Evolutionary conservation across 2,113 vertebrate species (phyloP), one percentile per base, ranked within the genome.

Genomic region (Capricornis sumatraensis): DNA sequence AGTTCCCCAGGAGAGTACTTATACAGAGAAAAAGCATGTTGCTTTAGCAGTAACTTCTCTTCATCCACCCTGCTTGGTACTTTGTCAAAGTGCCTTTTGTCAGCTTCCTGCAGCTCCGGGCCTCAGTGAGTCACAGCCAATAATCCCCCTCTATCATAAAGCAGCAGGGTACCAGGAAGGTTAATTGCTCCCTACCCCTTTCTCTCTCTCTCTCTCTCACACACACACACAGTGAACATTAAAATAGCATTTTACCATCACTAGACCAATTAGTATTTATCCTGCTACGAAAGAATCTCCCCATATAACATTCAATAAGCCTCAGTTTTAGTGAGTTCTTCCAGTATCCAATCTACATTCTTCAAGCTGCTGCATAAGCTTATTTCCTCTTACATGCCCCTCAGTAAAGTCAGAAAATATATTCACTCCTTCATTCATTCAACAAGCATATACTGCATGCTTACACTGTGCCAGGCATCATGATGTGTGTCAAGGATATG

Each of bases 61-160:
- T 12, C 14, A 15, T 60, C 87, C 57, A 79, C 43, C 21, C 40
- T 81, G 71, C 55, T 53, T 7, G 74, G 57, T 19, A 23, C 94
- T 91, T 53, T 81, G 50, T 85, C 89, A 74, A 93, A 94, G 52
- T 21, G 28, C 57, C 53, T 96, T 88, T 79, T 87, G 91, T 92
- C 27, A 64, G 83, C 87, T 84, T 96, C 91, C 86, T 89, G 36
- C 50, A 28, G 52, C 79, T 93, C 84, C 85, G 71, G 21, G 15
- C 58, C 62, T 84, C 71, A 5, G 52, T 91, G 94, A 97, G 47
- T 82, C 95, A 96, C 23, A 43, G 62, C 30, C 47, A 45, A 52
- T 74, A 27, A 45, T 15, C 23, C 13, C 74, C 74, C 28, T 7
- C 1, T 33, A 79, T 47, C 13, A 25, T 30, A 67, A 97, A 88